A percentile compares a stretch with the other conserved stretches of the same genome.
These are phyloP conservation scores for Hepsetus odoe DNA, from an alignment of 2,113 vertebrate genomes.

Conservation along the genomic window DNA sequence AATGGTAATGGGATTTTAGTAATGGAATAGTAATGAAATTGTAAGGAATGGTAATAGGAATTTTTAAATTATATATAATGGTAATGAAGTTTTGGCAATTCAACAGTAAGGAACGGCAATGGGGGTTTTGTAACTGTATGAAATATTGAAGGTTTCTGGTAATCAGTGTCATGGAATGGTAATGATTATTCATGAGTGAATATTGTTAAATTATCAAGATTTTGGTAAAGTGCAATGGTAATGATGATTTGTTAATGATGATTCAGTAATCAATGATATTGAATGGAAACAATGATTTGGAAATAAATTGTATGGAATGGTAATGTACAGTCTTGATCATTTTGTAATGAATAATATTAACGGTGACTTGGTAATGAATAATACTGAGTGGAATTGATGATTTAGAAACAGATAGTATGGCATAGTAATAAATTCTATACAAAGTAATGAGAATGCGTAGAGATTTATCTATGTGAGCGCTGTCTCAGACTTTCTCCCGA, in stretches of 20 bases:
- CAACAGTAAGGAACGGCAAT: background rate
- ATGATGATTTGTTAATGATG: background rate
- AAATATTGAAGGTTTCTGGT: too few relatives aligned
- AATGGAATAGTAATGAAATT: background rate
- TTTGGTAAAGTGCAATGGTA: background rate
- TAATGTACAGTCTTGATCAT: background rate
- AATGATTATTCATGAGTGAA: background rate
- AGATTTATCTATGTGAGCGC: conserved; percentile 34
- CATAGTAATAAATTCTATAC: background rate
- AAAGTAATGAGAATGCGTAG: background rate
- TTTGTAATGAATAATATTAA: background rate
- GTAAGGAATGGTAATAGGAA: background rate
- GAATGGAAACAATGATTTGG: background rate
- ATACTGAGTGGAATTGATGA: background rate
- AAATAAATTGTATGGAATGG: background rate
- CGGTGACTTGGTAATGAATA: background rate
- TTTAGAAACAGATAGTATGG: background rate
- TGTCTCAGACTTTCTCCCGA: background rate
- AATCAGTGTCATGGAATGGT: too few relatives aligned
- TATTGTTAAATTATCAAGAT: too few relatives aligned
- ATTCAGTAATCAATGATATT: background rate
- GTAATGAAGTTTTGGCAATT: background rate
- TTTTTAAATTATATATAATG: background rate
- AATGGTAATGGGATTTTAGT: background rate
- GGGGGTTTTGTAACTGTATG: background rate